Evolutionary conservation across 2,113 vertebrate genomes (phyloP).

Genomic region (Engraulis encrasicolus): DNA sequence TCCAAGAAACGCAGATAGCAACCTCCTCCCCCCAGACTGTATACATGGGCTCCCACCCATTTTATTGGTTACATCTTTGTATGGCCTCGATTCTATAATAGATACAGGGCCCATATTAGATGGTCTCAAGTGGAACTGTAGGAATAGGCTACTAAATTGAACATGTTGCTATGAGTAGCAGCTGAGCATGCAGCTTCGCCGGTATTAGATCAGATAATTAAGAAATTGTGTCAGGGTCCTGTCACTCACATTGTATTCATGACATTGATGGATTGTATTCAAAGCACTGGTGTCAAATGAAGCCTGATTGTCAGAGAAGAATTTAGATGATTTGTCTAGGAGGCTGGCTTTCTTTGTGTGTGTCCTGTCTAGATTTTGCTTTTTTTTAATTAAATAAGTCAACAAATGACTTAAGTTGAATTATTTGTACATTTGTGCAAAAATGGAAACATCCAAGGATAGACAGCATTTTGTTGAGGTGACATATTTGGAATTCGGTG

Average conservation of each 20-base stretch:
- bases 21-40: background rate
- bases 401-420: no score
- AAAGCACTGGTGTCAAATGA: background rate
- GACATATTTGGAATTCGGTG: no score
- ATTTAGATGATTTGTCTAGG: background rate
- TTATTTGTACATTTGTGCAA: no score
- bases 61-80: background rate
- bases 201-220: conserved; percentile 27
- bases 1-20: background rate
- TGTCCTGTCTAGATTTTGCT: no score
- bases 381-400: no score
- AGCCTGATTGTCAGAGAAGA: background rate
- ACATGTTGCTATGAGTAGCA: conserved; percentile 56
- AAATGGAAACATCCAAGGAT: no score
- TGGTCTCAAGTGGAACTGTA: background rate
- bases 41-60: background rate
- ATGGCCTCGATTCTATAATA: conserved; percentile 5
- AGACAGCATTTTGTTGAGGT: no score
- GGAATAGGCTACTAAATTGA: background rate
- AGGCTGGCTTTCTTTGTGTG: no score
- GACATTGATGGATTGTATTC: background rate
- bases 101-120: background rate
- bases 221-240: background rate
- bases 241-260: background rate
- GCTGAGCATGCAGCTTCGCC: conserved; percentile 55